A percentile compares a stretch with the other conserved stretches of the same genome.
These are phyloP conservation scores for Pituophis catenifer DNA, from an alignment of 2,113 vertebrate species.

Conservation along the genomic window DNA sequence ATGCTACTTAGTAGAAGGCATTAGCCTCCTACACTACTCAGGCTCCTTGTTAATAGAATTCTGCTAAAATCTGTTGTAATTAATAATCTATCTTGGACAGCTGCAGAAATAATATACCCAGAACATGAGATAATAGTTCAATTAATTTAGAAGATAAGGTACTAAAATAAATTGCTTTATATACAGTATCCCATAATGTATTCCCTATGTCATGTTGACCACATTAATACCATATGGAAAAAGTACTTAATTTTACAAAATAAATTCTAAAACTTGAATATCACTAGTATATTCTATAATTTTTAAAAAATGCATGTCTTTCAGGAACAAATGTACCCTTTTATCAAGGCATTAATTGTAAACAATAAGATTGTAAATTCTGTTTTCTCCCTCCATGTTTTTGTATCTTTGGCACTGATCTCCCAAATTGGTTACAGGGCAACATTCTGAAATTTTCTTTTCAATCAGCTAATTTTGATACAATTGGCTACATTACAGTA, in stretches of 20 bases:
- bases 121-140: background rate
- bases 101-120: background rate
- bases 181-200: background rate
- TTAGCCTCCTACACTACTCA: no score
- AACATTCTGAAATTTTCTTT: background rate
- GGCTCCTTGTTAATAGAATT: background rate
- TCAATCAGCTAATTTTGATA: background rate
- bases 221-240: background rate
- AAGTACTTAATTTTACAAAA: background rate
- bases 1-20: no score
- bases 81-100: background rate
- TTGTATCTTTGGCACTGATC: background rate
- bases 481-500: background rate
- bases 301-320: background rate
- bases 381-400: background rate
- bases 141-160: background rate
- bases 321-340: background rate
- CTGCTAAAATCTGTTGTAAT: background rate
- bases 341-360: background rate
- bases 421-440: background rate
- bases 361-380: background rate
- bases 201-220: background rate
- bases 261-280: background rate
- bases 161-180: background rate
- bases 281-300: background rate